These are phyloP conservation scores for Lucilia sericata DNA, from an alignment of 1,140 invertebrate genomes.

Conservation along the genomic window DNA sequence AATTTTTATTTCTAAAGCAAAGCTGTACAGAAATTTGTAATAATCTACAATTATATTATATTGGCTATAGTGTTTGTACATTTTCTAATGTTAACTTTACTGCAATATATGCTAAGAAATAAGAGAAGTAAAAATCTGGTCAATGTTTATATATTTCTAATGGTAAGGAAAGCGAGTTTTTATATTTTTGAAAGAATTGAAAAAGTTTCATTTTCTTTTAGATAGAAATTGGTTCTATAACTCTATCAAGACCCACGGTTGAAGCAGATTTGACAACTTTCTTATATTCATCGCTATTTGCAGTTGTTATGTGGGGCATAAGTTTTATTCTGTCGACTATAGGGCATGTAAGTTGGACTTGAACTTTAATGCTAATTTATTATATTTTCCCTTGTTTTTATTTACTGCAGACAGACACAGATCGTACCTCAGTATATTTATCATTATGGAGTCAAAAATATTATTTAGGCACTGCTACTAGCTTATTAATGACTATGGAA, in stretches of 20 bases:
- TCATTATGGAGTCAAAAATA: conserved; percentile 19
- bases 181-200: not conserved
- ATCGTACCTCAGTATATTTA: not conserved
- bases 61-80: not conserved
- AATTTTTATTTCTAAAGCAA: not conserved
- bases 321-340: not conserved
- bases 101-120: not conserved
- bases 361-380: too few species aligned
- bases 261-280: not conserved
- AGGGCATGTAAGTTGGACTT: not conserved
- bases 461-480: conserved; percentile 19
- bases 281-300: not conserved
- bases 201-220: not conserved
- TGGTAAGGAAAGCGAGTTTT: not conserved
- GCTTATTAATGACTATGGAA: not conserved
- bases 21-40: not conserved
- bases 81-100: not conserved
- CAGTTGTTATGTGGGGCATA: not conserved
- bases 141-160: not conserved
- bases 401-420: not conserved
- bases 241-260: not conserved
- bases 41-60: not conserved
- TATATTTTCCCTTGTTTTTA: not conserved
- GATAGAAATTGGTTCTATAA: not conserved
- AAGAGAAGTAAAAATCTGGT: not conserved